Base-by-base conservation (phyloP, 2,888 invertebrate genomes). In the Nesidiocoris tenuis region DNA sequence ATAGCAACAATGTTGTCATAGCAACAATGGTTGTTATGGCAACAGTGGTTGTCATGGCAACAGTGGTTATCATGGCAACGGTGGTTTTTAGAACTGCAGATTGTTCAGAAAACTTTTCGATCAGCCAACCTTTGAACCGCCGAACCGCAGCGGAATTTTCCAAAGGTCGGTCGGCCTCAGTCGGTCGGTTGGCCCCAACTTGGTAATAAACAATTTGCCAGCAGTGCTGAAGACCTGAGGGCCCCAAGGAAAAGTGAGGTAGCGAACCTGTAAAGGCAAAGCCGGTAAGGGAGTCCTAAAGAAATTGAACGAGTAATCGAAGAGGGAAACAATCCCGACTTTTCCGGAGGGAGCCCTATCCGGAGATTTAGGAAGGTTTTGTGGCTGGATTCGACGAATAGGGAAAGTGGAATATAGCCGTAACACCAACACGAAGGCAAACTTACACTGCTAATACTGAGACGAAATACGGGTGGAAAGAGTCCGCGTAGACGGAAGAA, bases 221-320 rank as follows among this genome's bases (percentile, higher is more conserved):
- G 1, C 19, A 19, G 12, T 22, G 70, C 39, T 39, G 39, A 39
- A 39, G 39, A 12, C 12, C 39, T 39, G 39, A 12, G 12, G 39
- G 3, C 12, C 39, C 17, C 18, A 12, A 59, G 18, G 70, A 7
- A 7, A 24, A 59, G 59, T 59, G 39, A 57, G 70, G 59, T 57
- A 21, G 5, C 12, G 39, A 39, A 39, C 12, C 5, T 39, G 12
- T 12, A 12, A 39, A 12, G 12, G 39, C 39, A 7, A 39, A 12
- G 67, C 67, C 23, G 59, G 56, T 21, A 16, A 22, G 70, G 70
- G 70, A 70, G 59, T 59, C 25, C 59, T 70, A 70, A 70, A 70
- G 70, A 59, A 70, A 70, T 70, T 59, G 59, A 70, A 70, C 70
- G 23, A 70, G 70, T 70, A 70, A 70, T 70, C 70, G 59, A 70